These are phyloP conservation scores for Sitta europaea DNA, from an alignment of 2,113 vertebrate species.

Conservation along the genomic window DNA sequence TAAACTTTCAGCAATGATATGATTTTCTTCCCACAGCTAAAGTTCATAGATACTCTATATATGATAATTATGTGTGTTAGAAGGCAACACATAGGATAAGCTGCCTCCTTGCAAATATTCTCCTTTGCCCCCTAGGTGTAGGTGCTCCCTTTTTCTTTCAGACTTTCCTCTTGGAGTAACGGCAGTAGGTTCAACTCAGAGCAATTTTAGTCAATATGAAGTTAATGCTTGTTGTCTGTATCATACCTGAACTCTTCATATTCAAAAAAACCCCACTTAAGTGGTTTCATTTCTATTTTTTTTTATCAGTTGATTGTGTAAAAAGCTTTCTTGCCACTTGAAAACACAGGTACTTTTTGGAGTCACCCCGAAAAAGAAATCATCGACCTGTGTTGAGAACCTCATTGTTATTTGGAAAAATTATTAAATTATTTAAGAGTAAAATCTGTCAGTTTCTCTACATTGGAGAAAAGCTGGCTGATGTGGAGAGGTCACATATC, in stretches of 20 bases:
- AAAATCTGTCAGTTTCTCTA: neutral
- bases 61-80: neutral
- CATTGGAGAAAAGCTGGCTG: neutral
- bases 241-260: neutral
- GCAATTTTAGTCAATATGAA: neutral
- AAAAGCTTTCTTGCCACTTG: neutral
- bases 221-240: neutral
- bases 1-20: neutral
- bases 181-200: neutral
- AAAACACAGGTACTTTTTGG: neutral
- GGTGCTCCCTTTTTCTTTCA: neutral
- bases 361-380: accelerated
- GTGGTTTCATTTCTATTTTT: neutral
- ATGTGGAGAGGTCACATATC: neutral
- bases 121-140: neutral
- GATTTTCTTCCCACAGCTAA: neutral
- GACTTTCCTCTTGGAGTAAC: neutral
- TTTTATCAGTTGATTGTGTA: neutral
- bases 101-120: neutral
- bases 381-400: neutral
- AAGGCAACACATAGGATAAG: neutral
- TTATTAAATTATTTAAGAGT: neutral
- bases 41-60: neutral
- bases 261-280: neutral
- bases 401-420: neutral